These are phyloP conservation scores for Stylophora pistillata DNA, from an alignment of 64 coral and sea anemone genomes.

Conservation along the genomic window DNA sequence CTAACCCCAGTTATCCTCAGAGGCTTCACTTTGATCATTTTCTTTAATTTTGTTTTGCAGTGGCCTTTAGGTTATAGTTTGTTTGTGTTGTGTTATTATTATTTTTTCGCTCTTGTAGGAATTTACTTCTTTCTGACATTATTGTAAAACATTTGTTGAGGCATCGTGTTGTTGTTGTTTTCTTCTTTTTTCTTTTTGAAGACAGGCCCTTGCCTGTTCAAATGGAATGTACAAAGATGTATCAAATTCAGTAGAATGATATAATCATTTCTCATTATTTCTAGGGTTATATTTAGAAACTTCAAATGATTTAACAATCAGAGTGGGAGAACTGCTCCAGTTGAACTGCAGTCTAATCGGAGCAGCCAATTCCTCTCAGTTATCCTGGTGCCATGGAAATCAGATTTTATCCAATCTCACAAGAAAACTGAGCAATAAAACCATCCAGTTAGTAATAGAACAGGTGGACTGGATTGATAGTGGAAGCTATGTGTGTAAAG, in stretches of 20 bases:
- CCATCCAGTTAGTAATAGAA: slow-evolving; percentile 8
- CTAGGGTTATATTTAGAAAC: neutral
- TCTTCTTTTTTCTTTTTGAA: too few relatives aligned
- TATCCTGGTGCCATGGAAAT: slow-evolving; percentile 17
- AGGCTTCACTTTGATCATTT: too few relatives aligned
- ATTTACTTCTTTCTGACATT: too few relatives aligned
- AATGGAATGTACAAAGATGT: too few relatives aligned
- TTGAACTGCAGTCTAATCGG: slow-evolving; percentile 2
- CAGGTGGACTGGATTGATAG: neutral
- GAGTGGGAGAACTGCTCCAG: neutral
- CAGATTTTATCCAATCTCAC: neutral
- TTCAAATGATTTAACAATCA: neutral
- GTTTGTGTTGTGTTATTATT: too few relatives aligned
- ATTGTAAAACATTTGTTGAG: too few relatives aligned
- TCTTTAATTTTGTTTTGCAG: too few relatives aligned
- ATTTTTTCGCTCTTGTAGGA: too few relatives aligned
- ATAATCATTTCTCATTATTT: neutral
- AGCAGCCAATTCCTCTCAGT: neutral
- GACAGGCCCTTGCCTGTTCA: too few relatives aligned
- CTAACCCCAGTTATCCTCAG: too few relatives aligned
- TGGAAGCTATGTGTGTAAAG: slow-evolving; percentile 13
- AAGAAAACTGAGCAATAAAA: neutral
- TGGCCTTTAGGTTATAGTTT: too few relatives aligned
- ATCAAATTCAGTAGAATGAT: neutral
- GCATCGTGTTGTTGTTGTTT: too few relatives aligned